Base-by-base conservation (phyloP, 2,113 vertebrate species). In the Typhlomys cinereus region DNA sequence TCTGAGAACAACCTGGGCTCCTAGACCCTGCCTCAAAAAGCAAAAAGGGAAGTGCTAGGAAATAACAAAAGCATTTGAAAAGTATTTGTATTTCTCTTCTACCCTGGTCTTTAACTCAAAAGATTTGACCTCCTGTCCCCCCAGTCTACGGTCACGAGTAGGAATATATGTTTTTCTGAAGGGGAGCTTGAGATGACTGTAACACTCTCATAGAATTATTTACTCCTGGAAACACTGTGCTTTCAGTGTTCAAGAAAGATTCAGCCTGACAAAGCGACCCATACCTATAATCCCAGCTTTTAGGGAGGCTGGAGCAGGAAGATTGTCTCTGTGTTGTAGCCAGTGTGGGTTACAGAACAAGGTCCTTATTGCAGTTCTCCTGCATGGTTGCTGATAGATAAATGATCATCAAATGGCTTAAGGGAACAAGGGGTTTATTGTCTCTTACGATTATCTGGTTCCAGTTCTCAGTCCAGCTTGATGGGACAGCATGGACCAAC, bases 41-140 rank as follows among this genome's bases (percentile, higher is more conserved):
- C 41, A 36, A 21, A 29, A 62, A 44, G 57, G 74, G 87, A 89
- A 88, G 36, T 84, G 36, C 3, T 89, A 82, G 57, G 80, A 75
- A 87, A 48, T 73, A 83, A 71, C 73, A 31, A 83, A 91, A 94
- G 59, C 34, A 71, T n/a, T 83, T 71, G 11, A 91, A 92, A 82
- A 44, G 20, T 59, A 78, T 39, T 70, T 39, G 34, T 70, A 78
- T 79, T 64, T 95, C 44, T 88, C 8, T 93, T 64, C n/a, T 54
- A 36, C 25, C 86, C 18, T 94, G 29, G 29, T n/a, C 36, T 52
- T 59, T 83, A 52, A 82, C 67, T 82, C 21, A 83, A 23, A n/a
- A 92, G 79, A 23, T 71, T 13, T 25, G 59, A 31, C 36, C 13
- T 89, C 18, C 29, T 82, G 5, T 88, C 78, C 86, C 21, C 11